Conservation (phyloP, 2,888 invertebrate species). For the Amblyjoppa proteus region DNA sequence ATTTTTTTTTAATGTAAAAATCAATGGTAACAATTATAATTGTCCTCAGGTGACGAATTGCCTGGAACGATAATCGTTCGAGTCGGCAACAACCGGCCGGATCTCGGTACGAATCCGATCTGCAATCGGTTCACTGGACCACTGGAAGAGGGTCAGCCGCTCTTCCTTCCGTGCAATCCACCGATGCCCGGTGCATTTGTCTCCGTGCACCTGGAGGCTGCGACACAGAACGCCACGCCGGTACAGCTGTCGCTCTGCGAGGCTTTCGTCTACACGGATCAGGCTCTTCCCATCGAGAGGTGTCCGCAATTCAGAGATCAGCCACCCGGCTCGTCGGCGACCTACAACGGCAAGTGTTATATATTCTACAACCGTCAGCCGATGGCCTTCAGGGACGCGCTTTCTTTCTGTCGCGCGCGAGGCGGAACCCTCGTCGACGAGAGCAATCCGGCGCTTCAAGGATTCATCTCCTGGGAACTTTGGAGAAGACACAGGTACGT, state of each 20-base stretch:
- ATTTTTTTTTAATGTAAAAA: neutral
- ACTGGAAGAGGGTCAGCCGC: slow-evolving; percentile 95
- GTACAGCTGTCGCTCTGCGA: slow-evolving; percentile 96
- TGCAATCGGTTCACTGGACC: slow-evolving; percentile 96
- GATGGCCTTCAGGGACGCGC: slow-evolving; percentile 91
- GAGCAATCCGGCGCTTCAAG: slow-evolving; percentile 96
- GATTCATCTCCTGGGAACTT: slow-evolving; percentile 97
- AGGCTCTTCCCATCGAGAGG: slow-evolving; percentile 95
- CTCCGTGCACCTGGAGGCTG: slow-evolving; percentile 94
- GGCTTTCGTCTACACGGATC: slow-evolving; percentile 96
- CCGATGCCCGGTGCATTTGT: slow-evolving; percentile 98
- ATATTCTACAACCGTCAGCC: slow-evolving; percentile 96
- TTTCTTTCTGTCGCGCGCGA: slow-evolving; percentile 92
- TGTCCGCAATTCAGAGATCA: slow-evolving; percentile 97
- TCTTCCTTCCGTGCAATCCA: slow-evolving; percentile 96
- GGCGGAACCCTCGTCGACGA: slow-evolving; percentile 96
- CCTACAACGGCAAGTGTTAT: slow-evolving; percentile 98
- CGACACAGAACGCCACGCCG: slow-evolving; percentile 88
- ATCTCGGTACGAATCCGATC: slow-evolving; percentile 95
- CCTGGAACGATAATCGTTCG: slow-evolving; percentile 95
- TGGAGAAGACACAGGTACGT: slow-evolving; percentile 94
- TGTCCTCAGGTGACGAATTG: slow-evolving; percentile 88
- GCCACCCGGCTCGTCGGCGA: slow-evolving; percentile 96
- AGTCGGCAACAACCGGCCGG: slow-evolving; percentile 96
- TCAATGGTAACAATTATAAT: slow-evolving; percentile 19